A percentile compares a stretch with the other conserved stretches of the same genome.
These are phyloP conservation scores for Pelecanus crispus DNA, from an alignment of 2,113 vertebrate species.

Conservation along the genomic window DNA sequence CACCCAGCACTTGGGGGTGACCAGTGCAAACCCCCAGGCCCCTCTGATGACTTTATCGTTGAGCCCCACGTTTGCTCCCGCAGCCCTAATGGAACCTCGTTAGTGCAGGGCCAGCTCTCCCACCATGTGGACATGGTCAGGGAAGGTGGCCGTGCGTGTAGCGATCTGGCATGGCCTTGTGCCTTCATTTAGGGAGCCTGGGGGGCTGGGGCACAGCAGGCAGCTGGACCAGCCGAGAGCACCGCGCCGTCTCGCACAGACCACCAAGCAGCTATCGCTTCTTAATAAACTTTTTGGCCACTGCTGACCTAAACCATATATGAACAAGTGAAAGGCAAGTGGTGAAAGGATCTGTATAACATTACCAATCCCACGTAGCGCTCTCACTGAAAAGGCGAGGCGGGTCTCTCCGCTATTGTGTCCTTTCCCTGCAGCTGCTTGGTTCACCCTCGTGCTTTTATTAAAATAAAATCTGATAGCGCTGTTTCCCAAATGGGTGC, in stretches of 20 bases:
- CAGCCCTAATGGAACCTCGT: neutral
- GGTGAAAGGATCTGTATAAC: constrained; percentile 54
- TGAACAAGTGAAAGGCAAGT: constrained; percentile 66
- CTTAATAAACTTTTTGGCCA: constrained; percentile 61
- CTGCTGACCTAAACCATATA: neutral
- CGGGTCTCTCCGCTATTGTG: neutral
- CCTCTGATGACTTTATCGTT: neutral
- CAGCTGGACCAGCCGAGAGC: neutral
- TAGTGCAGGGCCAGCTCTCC: neutral
- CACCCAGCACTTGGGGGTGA: neutral
- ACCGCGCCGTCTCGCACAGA: neutral
- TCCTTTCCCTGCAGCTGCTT: constrained; percentile 40
- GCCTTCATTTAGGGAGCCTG: neutral
- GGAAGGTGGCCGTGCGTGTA: neutral
- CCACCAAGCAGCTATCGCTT: neutral
- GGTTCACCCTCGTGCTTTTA: neutral
- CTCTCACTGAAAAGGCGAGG: neutral
- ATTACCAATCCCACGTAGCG: constrained; percentile 13
- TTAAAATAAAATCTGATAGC: neutral
- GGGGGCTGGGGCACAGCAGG: neutral
- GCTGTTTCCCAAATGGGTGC: neutral
- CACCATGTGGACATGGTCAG: accelerated
- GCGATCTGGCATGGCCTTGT: accelerated
- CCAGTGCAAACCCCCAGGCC: neutral
- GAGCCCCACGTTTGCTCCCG: accelerated